phyloP scores from a whole-genome alignment of 2,797 vertebrate species.

The Knipowitschia caucasica region DNA sequence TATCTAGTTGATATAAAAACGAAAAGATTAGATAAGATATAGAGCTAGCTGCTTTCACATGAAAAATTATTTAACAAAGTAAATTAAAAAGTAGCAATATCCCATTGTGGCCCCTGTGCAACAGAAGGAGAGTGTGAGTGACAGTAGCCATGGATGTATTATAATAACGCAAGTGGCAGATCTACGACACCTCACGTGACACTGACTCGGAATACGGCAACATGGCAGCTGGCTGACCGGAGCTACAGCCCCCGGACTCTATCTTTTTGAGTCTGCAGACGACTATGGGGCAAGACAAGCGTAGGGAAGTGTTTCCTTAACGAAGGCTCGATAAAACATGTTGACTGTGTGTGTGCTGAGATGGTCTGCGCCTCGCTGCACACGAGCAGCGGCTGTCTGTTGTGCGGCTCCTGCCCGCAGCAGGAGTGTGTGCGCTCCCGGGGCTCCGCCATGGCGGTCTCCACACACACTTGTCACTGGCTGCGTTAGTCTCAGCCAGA shows the following conservation, averaged over 20 bases:
- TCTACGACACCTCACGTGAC: constrained; percentile 35
- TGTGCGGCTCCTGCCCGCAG: constrained; percentile 21
- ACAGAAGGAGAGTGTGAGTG: not conserved
- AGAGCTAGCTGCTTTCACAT: too few relatives aligned
- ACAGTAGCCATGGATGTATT: not conserved
- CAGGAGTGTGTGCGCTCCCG: constrained; percentile 27
- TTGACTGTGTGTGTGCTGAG: constrained; percentile 46
- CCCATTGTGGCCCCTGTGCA: too few relatives aligned
- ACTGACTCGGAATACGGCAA: constrained; percentile 63
- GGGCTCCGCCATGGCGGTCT: constrained; percentile 41
- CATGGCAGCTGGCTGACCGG: constrained; percentile 56
- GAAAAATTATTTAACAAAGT: too few relatives aligned
- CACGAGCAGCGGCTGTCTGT: constrained; percentile 23
- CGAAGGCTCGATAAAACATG: constrained; percentile 26
- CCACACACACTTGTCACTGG: constrained; percentile 30
- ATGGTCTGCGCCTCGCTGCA: constrained; percentile 31
- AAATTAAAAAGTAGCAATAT: too few relatives aligned
- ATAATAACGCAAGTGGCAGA: not conserved
- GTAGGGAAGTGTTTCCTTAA: constrained; percentile 28
- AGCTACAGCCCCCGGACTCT: not conserved
- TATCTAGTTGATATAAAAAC: too few relatives aligned
- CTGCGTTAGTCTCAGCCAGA: not conserved
- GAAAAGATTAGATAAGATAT: too few relatives aligned
- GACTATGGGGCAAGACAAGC: not conserved
- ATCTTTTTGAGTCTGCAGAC: constrained; percentile 4